Percentiles rank a stretch among this genome's conserved stretches.
Conservation (phyloP, 2,888 invertebrate genomes). For the Parnassius orleans region DNA sequence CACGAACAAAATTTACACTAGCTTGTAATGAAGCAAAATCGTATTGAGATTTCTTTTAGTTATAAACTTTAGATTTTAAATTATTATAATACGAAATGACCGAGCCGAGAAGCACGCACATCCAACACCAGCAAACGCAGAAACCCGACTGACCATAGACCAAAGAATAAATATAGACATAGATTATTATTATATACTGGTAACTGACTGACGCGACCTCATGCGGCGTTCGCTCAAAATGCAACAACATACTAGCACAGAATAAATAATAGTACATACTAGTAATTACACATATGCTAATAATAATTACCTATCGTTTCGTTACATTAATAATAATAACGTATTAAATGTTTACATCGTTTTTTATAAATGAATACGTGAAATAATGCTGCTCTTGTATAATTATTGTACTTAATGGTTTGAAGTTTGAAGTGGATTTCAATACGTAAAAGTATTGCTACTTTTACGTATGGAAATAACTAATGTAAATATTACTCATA, state of each 20-base stretch:
- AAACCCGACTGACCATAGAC: conserved; percentile 62
- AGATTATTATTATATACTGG: no score
- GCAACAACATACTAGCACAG: conserved; percentile 35
- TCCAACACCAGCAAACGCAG: conserved; percentile 66
- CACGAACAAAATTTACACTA: conserved; percentile 45
- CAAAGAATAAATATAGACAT: no score
- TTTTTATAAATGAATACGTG: no score
- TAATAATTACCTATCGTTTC: not conserved
- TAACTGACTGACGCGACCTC: conserved; percentile 46
- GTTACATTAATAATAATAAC: not conserved
- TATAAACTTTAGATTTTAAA: conserved; percentile 34
- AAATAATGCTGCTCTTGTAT: no score
- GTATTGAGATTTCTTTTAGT: conserved; percentile 12
- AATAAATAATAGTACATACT: no score
- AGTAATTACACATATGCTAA: not conserved
- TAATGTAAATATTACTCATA: no score
- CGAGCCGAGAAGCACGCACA: conserved; percentile 61
- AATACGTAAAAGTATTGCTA: no score
- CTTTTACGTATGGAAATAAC: no score
- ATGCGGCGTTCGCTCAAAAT: conserved; percentile 54
- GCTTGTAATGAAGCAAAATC: conserved; percentile 26
- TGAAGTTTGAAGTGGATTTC: no score
- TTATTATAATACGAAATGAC: conserved; percentile 60
- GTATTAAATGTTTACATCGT: no score
- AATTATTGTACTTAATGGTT: no score